phyloP scores from a whole-genome alignment of 2,797 vertebrate genomes.

The Garrulus glandarius region DNA sequence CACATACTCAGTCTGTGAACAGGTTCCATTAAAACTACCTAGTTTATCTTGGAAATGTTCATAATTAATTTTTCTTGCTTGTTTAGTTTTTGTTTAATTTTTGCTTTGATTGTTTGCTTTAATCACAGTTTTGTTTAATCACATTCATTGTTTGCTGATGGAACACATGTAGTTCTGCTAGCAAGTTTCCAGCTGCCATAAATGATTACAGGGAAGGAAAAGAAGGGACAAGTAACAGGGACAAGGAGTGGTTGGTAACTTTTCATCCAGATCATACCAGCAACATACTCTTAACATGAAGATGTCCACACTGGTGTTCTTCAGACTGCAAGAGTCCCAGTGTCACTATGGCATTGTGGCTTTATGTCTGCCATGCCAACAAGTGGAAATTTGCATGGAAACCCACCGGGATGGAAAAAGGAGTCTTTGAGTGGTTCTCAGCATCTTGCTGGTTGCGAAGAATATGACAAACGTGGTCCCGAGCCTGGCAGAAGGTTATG shows the following conservation, averaged over 20 bases:
- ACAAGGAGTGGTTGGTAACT: neutral
- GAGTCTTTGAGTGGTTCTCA: neutral
- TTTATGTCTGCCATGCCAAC: neutral
- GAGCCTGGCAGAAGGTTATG: neutral
- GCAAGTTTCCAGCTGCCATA: neutral
- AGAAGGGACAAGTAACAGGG: neutral
- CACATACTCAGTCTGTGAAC: neutral
- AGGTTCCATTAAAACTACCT: neutral
- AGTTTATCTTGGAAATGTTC: neutral
- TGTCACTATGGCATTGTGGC: neutral
- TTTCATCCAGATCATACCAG: neutral
- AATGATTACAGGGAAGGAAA: neutral
- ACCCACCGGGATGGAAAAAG: neutral
- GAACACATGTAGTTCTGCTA: neutral
- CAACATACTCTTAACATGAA: neutral
- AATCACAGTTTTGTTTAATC: neutral
- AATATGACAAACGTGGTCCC: neutral
- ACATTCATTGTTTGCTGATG: neutral
- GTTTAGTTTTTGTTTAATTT: neutral
- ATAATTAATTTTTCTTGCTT: neutral
- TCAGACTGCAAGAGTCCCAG: neutral
- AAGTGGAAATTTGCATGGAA: neutral
- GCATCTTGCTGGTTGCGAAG: neutral
- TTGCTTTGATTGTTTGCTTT: neutral
- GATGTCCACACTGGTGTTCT: neutral